Evolutionary conservation across 53 echinoderm and acorn worm species (phyloP).

Genomic region (Holothuria scabra): DNA sequence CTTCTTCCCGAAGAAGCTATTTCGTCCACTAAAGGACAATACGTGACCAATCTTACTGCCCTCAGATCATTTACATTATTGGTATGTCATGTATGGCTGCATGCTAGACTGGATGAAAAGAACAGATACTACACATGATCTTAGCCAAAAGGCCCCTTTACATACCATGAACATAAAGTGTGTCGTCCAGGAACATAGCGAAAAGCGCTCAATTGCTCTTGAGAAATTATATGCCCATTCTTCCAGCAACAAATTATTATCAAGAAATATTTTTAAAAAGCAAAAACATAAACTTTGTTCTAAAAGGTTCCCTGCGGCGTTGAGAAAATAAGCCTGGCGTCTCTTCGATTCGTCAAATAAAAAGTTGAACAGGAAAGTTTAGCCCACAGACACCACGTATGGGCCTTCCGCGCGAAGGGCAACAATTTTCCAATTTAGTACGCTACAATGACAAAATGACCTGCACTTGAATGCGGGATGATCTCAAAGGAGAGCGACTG

Average conservation of each 20-base stretch:
- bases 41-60: too few relatives aligned
- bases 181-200: too few relatives aligned
- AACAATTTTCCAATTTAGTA: slow-evolving; percentile 67
- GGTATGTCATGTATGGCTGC: too few relatives aligned
- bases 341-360: slow-evolving; percentile 38
- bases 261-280: not conserved
- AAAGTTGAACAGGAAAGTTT: slow-evolving; percentile 32
- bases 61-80: too few relatives aligned
- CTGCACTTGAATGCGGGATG: slow-evolving; percentile 36
- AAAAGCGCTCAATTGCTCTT: too few relatives aligned
- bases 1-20: too few relatives aligned
- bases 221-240: not conserved
- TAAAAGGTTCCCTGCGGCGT: slow-evolving; percentile 41
- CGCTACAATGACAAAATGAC: slow-evolving; percentile 72
- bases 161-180: too few relatives aligned
- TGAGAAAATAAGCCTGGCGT: slow-evolving; percentile 39
- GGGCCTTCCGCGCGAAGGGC: slow-evolving; percentile 52
- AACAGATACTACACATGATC: too few relatives aligned
- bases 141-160: too few relatives aligned
- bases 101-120: too few relatives aligned
- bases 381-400: slow-evolving; percentile 44
- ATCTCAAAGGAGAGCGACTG: slow-evolving; percentile 44
- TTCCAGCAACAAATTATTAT: slow-evolving; percentile 9
- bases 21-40: too few relatives aligned
- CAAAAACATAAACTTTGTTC: slow-evolving; percentile 32